Base-by-base conservation (phyloP, 1,140 invertebrate species). In the Meteorus sp. region DNA sequence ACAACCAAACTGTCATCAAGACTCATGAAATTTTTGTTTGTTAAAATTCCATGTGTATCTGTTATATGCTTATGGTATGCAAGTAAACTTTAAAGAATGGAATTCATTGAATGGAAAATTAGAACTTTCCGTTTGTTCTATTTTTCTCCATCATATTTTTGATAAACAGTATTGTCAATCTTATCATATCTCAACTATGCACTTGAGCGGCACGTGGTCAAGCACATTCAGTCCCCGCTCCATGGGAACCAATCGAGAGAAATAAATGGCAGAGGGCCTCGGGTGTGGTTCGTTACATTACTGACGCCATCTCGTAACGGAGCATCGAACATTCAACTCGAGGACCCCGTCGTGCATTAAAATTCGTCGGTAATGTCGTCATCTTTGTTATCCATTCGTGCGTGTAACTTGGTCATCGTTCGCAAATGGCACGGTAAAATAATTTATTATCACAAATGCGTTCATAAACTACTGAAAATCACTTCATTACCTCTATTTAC, bases 261-360 rank as follows among this genome's bases (percentile, higher is more conserved):
- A 6, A 43, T 54, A 41, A 60, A 63, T 62, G 63, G 64, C 62
- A 68, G 60, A 57, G 63, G 57, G 59, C 62, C 70, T 71, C 73
- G 75, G 74, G 73, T 76, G 76, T 77, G 75, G 73, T 72, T 55
- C 66, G n/a, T n/a, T 15, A 66, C 68, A 65, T 66, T 31, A 44
- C 44, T 50, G 67, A 59, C 77, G 76, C 75, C 78, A 76, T 71
- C 78, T 68, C 1, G 23, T 1, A 4, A 3, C 2, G 2, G 20
- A 13, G 0, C 39, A 4, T 6, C 20, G 54, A 70, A 59, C 44
- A 33, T 1, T 20, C 11, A 1, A n/a, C n/a, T n/a, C n/a, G n/a
- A n/a, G n/a, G 7, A 5, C 11, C 50, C 45, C 33, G 50, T 35
- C 23, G 44, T 35, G 44, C 20, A 45, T 44, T 39, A n/a, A n/a